phyloP scores from a whole-genome alignment of 2,113 vertebrate species.

The Toxotes chatareus region DNA sequence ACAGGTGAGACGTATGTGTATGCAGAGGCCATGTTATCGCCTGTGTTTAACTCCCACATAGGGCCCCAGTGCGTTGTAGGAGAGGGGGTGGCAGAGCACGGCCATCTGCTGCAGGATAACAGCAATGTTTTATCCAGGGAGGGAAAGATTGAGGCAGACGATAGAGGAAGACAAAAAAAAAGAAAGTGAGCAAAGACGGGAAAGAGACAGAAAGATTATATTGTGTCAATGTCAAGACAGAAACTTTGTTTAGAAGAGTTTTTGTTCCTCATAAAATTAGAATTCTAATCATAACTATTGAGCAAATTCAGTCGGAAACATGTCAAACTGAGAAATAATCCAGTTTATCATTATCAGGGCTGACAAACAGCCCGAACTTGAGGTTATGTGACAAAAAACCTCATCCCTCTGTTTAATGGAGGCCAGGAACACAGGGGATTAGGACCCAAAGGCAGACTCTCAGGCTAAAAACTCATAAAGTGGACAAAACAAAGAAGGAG shows the following conservation, averaged over 20 bases:
- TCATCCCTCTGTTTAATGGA: too few relatives aligned
- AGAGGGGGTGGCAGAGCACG: slow-evolving; percentile 52
- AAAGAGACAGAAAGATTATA: not conserved
- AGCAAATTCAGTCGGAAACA: not conserved
- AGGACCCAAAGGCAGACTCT: too few relatives aligned
- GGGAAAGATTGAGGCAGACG: slow-evolving; percentile 14
- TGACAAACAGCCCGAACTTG: too few relatives aligned
- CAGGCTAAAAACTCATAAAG: too few relatives aligned
- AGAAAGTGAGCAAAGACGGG: not conserved
- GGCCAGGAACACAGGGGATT: too few relatives aligned
- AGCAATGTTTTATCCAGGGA: slow-evolving; percentile 31
- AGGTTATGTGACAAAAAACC: too few relatives aligned
- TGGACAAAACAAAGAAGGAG: too few relatives aligned
- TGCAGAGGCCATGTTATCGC: slow-evolving; percentile 52
- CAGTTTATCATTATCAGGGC: not conserved
- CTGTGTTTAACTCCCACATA: slow-evolving; percentile 56
- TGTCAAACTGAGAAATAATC: too few relatives aligned
- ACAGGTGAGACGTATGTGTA: slow-evolving; percentile 53
- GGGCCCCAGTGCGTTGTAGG: slow-evolving; percentile 55
- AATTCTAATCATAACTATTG: not conserved
- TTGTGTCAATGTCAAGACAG: not conserved
- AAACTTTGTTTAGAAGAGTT: not conserved
- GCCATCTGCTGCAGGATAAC: slow-evolving; percentile 66
- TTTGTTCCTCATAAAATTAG: too few relatives aligned
- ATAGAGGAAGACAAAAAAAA: not conserved